Conservation (phyloP, 2,888 invertebrate species). For the Amorpha juglandis region DNA sequence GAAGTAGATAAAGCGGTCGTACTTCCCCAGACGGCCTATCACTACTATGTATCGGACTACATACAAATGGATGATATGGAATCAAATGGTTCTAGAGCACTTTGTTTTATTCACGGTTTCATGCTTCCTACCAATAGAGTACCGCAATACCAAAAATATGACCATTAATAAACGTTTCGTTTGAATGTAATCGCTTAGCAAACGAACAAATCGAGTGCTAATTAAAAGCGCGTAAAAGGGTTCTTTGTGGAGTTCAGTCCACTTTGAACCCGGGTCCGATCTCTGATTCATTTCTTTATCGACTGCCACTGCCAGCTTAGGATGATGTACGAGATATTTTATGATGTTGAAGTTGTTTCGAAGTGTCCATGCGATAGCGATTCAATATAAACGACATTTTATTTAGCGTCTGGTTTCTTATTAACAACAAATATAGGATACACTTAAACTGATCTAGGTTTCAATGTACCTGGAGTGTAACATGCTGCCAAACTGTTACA, state of each 20-base stretch:
- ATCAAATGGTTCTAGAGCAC: background rate
- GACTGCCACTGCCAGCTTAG: constrained; percentile 31
- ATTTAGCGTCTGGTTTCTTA: too few relatives aligned
- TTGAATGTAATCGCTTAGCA: constrained; percentile 26
- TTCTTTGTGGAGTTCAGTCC: constrained; percentile 59
- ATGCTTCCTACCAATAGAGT: background rate
- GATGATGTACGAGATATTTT: constrained; percentile 13
- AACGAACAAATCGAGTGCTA: constrained; percentile 52
- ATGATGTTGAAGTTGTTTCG: background rate
- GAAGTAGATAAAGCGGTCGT: too few relatives aligned
- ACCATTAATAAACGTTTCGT: constrained; percentile 19
- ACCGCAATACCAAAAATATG: constrained; percentile 4
- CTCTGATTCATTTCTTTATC: constrained; percentile 49
- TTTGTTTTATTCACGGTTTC: background rate
- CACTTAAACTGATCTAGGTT: too few relatives aligned
- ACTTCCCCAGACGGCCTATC: too few relatives aligned
- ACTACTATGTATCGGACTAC: too few relatives aligned
- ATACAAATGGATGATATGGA: background rate
- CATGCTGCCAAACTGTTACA: background rate
- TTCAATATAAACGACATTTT: too few relatives aligned
- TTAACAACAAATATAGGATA: too few relatives aligned
- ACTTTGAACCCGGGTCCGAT: constrained; percentile 53
- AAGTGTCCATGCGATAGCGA: too few relatives aligned
- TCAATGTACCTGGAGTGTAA: background rate
- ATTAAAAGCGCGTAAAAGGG: constrained; percentile 57